Percentiles rank a stretch among this genome's conserved stretches.
Conservation (phyloP, 1,140 invertebrate genomes). For the Papilio polyxenes region DNA sequence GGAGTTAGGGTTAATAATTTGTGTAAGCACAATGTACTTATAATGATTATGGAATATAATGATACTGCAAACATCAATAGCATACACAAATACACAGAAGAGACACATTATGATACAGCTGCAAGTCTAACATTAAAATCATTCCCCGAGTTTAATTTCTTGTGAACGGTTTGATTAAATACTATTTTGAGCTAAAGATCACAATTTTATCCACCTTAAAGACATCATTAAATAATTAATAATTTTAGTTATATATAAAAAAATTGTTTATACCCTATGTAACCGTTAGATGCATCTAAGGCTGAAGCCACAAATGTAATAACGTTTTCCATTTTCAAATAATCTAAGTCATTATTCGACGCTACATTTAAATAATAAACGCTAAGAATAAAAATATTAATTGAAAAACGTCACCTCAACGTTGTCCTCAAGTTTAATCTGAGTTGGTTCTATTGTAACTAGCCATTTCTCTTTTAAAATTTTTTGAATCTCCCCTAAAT, state of each 20-base stretch:
- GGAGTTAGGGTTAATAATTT: background rate
- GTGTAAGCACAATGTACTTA: background rate
- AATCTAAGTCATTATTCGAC: background rate
- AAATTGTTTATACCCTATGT: background rate
- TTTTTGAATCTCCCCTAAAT: constrained; percentile 21
- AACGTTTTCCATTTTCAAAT: background rate
- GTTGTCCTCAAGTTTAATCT: constrained; percentile 2
- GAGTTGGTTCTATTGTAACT: background rate
- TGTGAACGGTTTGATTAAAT: background rate
- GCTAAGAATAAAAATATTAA: constrained; percentile 40
- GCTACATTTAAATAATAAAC: background rate
- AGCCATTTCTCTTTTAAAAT: constrained; percentile 13
- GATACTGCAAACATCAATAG: background rate
- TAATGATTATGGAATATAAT: background rate
- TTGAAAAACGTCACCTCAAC: constrained; percentile 21
- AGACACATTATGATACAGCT: background rate
- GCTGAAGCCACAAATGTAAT: constrained; percentile 7
- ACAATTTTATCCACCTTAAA: background rate
- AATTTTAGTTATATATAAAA: too few species aligned
- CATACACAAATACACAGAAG: background rate
- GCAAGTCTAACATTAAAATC: background rate
- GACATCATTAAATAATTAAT: background rate
- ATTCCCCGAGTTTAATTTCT: background rate
- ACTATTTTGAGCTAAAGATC: background rate
- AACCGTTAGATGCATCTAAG: constrained; percentile 13